Percentiles rank a stretch among this genome's conserved stretches.
Evolutionary conservation across 2,888 invertebrate genomes (phyloP).

Genomic region (Drosophila melanosoma): DNA sequence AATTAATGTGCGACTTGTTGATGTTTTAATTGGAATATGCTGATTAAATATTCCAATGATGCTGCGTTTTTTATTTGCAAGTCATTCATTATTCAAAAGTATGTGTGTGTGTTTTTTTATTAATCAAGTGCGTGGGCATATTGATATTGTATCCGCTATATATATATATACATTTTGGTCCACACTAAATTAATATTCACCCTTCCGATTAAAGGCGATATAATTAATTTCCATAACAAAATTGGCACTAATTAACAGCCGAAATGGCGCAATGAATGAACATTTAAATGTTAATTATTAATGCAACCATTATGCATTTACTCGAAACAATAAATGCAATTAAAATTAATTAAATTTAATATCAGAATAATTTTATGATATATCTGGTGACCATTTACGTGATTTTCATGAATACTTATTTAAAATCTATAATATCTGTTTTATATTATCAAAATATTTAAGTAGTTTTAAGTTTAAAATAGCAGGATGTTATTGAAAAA

Average conservation of each 20-base stretch:
- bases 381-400: slow-evolving; percentile 6
- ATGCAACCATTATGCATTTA: slow-evolving; percentile 32
- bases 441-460: not conserved
- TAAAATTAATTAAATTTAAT: slow-evolving; percentile 38
- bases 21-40: slow-evolving; percentile 23
- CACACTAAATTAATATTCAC: slow-evolving; percentile 50
- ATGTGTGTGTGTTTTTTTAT: slow-evolving; percentile 32
- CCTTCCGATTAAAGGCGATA: slow-evolving; percentile 40
- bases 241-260: slow-evolving; percentile 62
- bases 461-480: not conserved
- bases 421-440: not conserved
- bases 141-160: slow-evolving; percentile 58
- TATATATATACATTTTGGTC: slow-evolving; percentile 12
- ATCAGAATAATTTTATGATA: slow-evolving; percentile 17
- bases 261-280: slow-evolving; percentile 46
- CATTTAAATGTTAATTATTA: slow-evolving; percentile 70
- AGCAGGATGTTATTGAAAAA: not conserved
- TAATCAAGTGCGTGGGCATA: slow-evolving; percentile 69
- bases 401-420: slow-evolving; percentile 27
- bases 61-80: slow-evolving; percentile 19
- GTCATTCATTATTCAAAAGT: slow-evolving; percentile 30
- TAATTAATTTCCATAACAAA: slow-evolving; percentile 71
- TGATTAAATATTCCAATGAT: slow-evolving; percentile 14
- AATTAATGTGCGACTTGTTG: slow-evolving; percentile 31
- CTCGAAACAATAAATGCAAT: slow-evolving; percentile 50